Conservation (phyloP, 2,888 invertebrate genomes). For the Pristionchus arcanus region DNA sequence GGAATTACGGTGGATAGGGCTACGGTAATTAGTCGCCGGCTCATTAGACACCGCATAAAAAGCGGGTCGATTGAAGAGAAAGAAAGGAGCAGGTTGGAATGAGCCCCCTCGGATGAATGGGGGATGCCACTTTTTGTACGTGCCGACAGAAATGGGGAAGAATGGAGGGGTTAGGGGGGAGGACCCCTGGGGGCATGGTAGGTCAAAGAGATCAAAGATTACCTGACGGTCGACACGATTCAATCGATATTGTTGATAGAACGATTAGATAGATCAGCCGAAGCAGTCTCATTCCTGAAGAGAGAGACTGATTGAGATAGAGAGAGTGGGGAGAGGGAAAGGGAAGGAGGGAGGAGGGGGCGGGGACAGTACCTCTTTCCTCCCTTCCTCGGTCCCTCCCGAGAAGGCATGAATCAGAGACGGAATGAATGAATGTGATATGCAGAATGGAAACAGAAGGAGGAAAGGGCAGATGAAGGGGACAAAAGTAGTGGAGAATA, state of each 20-base stretch:
- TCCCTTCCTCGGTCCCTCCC: neutral
- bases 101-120: slow-evolving; percentile 19
- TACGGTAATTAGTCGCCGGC: slow-evolving; percentile 12
- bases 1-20: neutral
- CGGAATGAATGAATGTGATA: neutral
- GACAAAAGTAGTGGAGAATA: slow-evolving; percentile 33
- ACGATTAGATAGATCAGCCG: neutral
- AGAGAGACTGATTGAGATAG: neutral
- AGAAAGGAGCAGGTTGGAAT: slow-evolving; percentile 17
- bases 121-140: neutral
- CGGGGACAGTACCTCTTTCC: slow-evolving; percentile 5
- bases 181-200: neutral
- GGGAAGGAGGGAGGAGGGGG: neutral
- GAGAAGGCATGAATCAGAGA: slow-evolving; percentile 11
- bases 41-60: slow-evolving; percentile 14
- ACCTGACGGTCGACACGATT: neutral
- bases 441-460: slow-evolving; percentile 20
- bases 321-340: slow-evolving; percentile 22
- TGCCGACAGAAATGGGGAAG: slow-evolving; percentile 25
- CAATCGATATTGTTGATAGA: neutral
- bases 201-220: neutral
- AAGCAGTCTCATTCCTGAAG: slow-evolving; percentile 8
- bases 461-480: slow-evolving; percentile 14
- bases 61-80: slow-evolving; percentile 1
- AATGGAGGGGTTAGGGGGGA: neutral